Percentiles rank a stretch among this genome's conserved stretches.
phyloP scores from a whole-genome alignment of 2,797 vertebrate genomes.

The Gymnocypris eckloni region DNA sequence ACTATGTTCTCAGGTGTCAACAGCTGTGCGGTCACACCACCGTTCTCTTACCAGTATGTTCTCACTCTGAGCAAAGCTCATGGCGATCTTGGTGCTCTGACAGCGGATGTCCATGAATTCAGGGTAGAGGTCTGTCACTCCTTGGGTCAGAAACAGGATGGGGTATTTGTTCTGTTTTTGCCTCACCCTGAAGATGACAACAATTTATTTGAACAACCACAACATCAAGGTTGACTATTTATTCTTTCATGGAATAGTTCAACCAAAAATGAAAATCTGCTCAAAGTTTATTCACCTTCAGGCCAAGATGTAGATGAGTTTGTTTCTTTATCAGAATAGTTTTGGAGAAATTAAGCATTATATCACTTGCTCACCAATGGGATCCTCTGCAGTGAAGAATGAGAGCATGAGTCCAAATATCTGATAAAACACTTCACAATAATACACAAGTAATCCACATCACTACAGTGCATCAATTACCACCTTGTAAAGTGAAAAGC shows the following conservation, averaged over 20 bases:
- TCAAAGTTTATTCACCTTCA: too few species aligned
- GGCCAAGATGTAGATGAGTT: background rate
- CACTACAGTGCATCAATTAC: background rate
- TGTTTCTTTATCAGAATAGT: background rate
- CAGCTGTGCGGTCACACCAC: background rate
- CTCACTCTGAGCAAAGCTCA: conserved; percentile 96
- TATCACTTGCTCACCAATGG: background rate
- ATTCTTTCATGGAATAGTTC: too few species aligned
- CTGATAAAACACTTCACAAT: background rate
- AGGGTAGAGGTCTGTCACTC: conserved; percentile 87
- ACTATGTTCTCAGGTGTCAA: background rate
- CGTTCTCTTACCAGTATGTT: conserved; percentile 88
- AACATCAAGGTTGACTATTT: background rate
- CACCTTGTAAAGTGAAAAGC: background rate
- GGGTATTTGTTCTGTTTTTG: conserved; percentile 98
- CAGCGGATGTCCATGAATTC: conserved; percentile 95
- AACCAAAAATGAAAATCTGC: too few species aligned
- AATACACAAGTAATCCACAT: background rate
- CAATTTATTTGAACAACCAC: background rate
- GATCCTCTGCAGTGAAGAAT: background rate
- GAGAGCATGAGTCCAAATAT: background rate
- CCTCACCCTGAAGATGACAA: conserved; percentile 83
- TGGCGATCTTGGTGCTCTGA: conserved; percentile 91
- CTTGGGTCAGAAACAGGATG: conserved; percentile 96
- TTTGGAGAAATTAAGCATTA: background rate